Base-by-base conservation (phyloP, 1,140 invertebrate species). In the Tyrophagus putrescentiae region DNA sequence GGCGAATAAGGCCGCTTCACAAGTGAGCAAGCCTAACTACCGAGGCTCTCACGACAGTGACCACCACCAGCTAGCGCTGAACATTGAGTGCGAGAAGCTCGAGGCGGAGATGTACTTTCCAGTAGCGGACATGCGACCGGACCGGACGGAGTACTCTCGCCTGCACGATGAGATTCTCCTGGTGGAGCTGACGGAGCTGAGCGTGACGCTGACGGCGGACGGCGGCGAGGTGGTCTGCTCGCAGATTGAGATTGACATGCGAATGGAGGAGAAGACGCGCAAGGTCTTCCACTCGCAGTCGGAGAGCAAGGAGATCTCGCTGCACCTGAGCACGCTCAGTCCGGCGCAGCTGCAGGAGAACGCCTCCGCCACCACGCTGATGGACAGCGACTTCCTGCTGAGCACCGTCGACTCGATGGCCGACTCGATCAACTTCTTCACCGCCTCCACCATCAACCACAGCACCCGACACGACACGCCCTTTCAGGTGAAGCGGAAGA, bases 351-450 rank as follows among this genome's bases (percentile, higher is more conserved):
- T 57, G 2, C 18, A 21, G 28, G n/a, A 4, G n/a, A 13, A 57
- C 45, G 21, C 48, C 13, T 1, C 41, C 11, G 23, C n/a, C 16
- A 6, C 2, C 9, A n/a, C 23, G n/a, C 21, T n/a, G 11, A n/a
- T 4, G 21, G 41, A 31, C 21, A 16, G 34, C 31, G 27, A 59
- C 13, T 18, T 56, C 57, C 23, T 28, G n/a, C 6, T 48, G 3
- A 36, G 27, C 31, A 11, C 5, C 33, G 9, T 32, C 29, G 18
- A 60, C 18, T 36, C 50, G 23, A 64, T 64, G 63, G 11, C 57
- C 1, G 63, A 64, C 9, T 64, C 61, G 21, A 64, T 64, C 31
- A 64, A 63, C 21, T 54, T 62, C 18, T 25, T 52, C n/a, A 21
- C 23, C 9, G 23, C 36, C n/a, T 29, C 39, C 25, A 33, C 21